Evolutionary conservation across 2,113 vertebrate species (phyloP), one percentile per base, ranked within the genome.

Genomic region (Haemorhous mexicanus): DNA sequence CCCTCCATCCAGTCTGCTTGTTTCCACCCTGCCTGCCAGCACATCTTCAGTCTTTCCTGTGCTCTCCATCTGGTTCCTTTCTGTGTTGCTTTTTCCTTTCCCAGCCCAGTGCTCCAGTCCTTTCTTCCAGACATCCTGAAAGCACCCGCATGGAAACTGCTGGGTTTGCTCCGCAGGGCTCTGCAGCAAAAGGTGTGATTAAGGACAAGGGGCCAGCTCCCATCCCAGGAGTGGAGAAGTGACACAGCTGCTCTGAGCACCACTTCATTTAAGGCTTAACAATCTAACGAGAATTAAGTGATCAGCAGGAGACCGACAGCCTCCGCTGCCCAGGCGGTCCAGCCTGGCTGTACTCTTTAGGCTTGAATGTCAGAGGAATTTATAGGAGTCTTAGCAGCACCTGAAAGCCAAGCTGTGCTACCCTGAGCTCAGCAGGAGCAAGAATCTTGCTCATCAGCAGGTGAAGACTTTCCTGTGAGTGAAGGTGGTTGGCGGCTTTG

Each of bases 221-320:
- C 3, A 50, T 80, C 83, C 90, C 80, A 53, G 1, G 11, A 67
- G 58, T 6, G 61, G 66, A 75, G 73, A 78, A 92, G 69, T 63
- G 58, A 33, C 69, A 74, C 89, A 94, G 68, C 93, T 92, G 89
- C 80, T 90, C 7, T 15, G 56, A 78, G 91, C 83, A 68, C 78
- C 93, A 89, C 91, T 86, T 96, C 86, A 75, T 93, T 96, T 93
- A 94, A 87, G 24, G 73, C 84, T 90, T 94, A 96, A 90, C 92
- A 93, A 68, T 61, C 87, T 94, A 90, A 96, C 0, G 4, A 95
- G 92, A 95, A 95, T 91, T 95, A 91, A 85, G 62, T 2, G 16
- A 63, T 74, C 66, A 79, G 74, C 84, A 28, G 43, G 90, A 90
- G 74, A 56, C 62, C 2, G 2, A 68, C 74, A 90, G 85, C 58